A percentile compares a stretch with the other conserved stretches of the same genome.
These are phyloP conservation scores for Colinus virginianus DNA, from an alignment of 2,113 vertebrate genomes.

Conservation along the genomic window DNA sequence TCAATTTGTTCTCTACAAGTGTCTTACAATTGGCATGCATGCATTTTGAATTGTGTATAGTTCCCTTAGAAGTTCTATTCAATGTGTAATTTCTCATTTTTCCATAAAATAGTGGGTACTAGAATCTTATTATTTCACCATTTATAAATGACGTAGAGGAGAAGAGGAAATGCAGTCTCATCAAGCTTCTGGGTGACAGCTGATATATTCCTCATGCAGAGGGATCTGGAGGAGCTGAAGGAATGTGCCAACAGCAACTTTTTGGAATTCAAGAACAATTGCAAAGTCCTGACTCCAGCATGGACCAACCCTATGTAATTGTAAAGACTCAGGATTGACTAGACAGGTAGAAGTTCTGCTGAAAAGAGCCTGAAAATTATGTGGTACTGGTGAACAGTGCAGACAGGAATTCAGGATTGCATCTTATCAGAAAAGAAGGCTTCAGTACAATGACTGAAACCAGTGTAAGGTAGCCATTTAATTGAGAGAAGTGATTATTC, in stretches of 20 bases:
- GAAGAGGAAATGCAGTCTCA: background rate
- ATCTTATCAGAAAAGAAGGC: background rate
- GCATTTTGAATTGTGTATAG: background rate
- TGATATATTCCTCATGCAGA: background rate
- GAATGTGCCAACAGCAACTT: too few species aligned
- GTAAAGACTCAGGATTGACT: background rate
- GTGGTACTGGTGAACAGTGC: background rate
- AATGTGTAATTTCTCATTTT: background rate
- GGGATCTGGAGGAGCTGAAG: background rate
- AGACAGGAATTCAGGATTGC: background rate
- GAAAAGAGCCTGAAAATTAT: background rate
- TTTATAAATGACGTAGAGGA: background rate
- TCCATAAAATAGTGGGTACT: background rate
- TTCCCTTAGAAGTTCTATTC: background rate
- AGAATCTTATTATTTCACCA: background rate
- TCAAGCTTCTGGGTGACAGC: background rate
- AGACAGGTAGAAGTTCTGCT: background rate
- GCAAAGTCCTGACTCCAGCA: too few species aligned
- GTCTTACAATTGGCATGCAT: background rate
- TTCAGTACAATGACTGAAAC: background rate
- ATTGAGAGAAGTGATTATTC: background rate
- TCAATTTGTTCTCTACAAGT: background rate
- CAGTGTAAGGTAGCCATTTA: background rate
- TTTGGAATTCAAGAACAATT: too few species aligned
- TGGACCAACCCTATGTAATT: background rate